Evolutionary conservation across 2,888 invertebrate species (phyloP), one percentile per base, ranked within the genome.

Genomic region (Clistopyga incitator): DNA sequence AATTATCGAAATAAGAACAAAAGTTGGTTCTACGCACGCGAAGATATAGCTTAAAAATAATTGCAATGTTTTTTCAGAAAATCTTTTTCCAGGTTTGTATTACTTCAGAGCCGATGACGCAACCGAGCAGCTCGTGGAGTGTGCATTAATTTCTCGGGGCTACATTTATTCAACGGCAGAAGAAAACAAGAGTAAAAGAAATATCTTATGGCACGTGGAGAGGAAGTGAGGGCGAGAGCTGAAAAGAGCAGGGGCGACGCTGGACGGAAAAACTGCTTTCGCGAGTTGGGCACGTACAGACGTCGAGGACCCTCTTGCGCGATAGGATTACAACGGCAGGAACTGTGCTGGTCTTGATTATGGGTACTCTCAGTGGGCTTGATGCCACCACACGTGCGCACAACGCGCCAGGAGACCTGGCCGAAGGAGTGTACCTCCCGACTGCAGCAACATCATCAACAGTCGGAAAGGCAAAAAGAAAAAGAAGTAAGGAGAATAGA

Each of bases 221-320:
- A 74, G 59, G 42, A 6, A 56, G n/a, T 47, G 52, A 74, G 52
- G 34, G 13, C 18, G 54, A 50, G 25, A 52, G 45, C 23, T 42
- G 47, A 77, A 75, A 78, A 72, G 71, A 71, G 71, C 71, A 78
- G 54, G 54, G 52, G 23, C 13, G 23, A 68, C 61, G 54, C 54
- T 61, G 29, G 59, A 80, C 78, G 78, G 77, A 54, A 84, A 78
- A 75, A 72, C 79, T 78, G 82, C 81, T 82, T 85, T 85, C 81
- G 84, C 85, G 85, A 78, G 81, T 77, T 80, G 84, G 81, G 82
- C 84, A 80, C 80, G 80, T 80, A 80, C 67, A 68, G 67, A 74
- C 68, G 67, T 80, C 80, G 80, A 80, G 75, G 80, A 80, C 68
- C 80, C 75, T 80, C 59, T 59, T 67, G 74, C 67, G 74, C 67